Percentiles rank a stretch among this genome's conserved stretches.
Conservation (phyloP, 2,113 vertebrate species). For the Nannobrachium achirus region DNA sequence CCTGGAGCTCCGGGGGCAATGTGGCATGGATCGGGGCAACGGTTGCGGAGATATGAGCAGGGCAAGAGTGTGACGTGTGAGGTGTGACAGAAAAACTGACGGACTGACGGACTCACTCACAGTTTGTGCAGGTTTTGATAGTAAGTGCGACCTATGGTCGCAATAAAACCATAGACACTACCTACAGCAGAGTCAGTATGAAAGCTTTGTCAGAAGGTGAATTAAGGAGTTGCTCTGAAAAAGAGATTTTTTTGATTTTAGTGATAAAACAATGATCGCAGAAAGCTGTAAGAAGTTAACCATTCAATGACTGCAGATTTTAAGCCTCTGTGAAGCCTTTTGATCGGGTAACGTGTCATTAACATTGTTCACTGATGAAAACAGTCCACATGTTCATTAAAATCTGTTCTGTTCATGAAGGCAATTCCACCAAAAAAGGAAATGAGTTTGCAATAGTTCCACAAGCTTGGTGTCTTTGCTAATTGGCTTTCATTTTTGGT, state of each 20-base stretch:
- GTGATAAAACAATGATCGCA: conserved; percentile 68
- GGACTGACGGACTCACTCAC: too few relatives aligned
- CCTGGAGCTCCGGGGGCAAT: too few relatives aligned
- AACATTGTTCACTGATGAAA: conserved; percentile 6
- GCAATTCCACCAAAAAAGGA: background rate
- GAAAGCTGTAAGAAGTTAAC: conserved; percentile 53
- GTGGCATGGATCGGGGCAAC: too few relatives aligned
- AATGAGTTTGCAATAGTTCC: background rate
- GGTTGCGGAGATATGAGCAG: too few relatives aligned
- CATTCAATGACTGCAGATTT: conserved; percentile 50
- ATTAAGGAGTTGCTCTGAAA: conserved; percentile 55
- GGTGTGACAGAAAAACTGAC: too few relatives aligned
- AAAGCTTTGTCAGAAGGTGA: conserved; percentile 68
- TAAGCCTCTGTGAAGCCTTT: background rate
- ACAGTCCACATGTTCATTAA: conserved; percentile 6
- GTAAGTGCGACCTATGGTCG: too few relatives aligned
- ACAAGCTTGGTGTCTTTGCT: conserved; percentile 3
- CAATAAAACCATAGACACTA: conserved; percentile 49
- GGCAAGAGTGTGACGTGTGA: too few relatives aligned
- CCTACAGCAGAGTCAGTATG: conserved; percentile 51
- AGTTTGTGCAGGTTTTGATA: too few relatives aligned
- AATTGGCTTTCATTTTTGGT: conserved; percentile 2
- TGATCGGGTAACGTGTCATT: conserved; percentile 22
- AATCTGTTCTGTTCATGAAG: background rate
- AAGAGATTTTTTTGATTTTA: conserved; percentile 72